These are phyloP conservation scores for Silurus lanzhouensis DNA, from an alignment of 2,797 vertebrate genomes.

Conservation along the genomic window DNA sequence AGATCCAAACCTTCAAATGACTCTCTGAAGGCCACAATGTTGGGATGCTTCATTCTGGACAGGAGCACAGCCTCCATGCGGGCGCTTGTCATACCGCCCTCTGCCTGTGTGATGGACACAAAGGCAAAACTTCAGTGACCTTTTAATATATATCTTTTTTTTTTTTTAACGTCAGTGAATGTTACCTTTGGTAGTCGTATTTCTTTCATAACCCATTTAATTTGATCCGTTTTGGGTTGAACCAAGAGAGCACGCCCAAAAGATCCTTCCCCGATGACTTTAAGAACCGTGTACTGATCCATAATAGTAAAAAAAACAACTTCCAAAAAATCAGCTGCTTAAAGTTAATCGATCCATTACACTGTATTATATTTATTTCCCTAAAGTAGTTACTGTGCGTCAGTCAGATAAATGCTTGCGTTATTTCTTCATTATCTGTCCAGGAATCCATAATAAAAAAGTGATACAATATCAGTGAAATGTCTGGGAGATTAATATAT, in stretches of 20 bases:
- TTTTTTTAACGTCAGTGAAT: background rate
- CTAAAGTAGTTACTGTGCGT: background rate
- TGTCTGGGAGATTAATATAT: background rate
- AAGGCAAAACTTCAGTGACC: background rate
- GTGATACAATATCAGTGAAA: background rate
- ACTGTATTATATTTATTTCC: background rate
- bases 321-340: background rate
- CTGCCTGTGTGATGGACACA: constrained; percentile 66
- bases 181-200: constrained; percentile 86
- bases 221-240: constrained; percentile 62
- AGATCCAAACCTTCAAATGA: constrained; percentile 83
- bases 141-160: too few species aligned
- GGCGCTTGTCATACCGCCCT: constrained; percentile 68
- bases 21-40: constrained; percentile 87
- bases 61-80: constrained; percentile 86
- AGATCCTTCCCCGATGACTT: constrained; percentile 84
- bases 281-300: constrained; percentile 80
- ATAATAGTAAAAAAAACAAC: constrained; percentile 61
- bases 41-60: constrained; percentile 89
- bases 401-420: background rate
- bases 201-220: constrained; percentile 85
- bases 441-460: background rate
- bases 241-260: constrained; percentile 87
- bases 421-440: background rate
- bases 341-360: background rate